Evolutionary conservation across 37 sponge, comb jelly and placozoan species (phyloP), one percentile per base, ranked within the genome.

Genomic region (Bolinopsis microptera): DNA sequence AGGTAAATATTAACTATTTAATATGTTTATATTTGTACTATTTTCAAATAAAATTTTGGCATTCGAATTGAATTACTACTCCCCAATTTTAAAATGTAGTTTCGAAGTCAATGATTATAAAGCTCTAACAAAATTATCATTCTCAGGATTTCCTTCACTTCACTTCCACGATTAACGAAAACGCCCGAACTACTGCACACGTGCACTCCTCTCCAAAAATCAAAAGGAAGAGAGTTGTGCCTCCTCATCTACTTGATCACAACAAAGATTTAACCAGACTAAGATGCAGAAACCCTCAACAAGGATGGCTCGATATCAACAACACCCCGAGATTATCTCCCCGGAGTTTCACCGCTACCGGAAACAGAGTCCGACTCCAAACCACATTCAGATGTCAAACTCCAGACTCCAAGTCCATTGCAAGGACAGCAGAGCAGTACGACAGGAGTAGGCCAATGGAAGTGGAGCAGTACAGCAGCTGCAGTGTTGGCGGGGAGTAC

Each of bases 201-300:
- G 9, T 48, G 5, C 61, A 48, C 13, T 48, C 61, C 61, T 48
- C 61, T 48, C 61, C 61, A 48, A 48, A 48, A 48, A 5, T 48
- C 5, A 48, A 48, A 48, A 48, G 61, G 61, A 48, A 48, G 61
- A 5, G 61, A 18, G 13, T 13, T 18, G 13, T 13, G 13, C 13
- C 61, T 48, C 61, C 61, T 18, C 5, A 48, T 48, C 61, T 18
- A 48, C 13, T 18, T 48, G 61, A 48, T 48, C 61, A 48, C 61
- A 13, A 48, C 5, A 48, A 48, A 48, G 61, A 48, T 18, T 18
- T 13, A 48, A 5, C 61, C 61, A 48, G 5, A 18, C 61, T 48
- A 13, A 48, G 61, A 48, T 48, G 13, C 61, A 48, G 61, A 48
- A 77, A 77, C 33, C 80, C 80, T 0, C 80, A 77, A 32, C 80